Conservation (phyloP, 2,113 vertebrate species). For the Xiphias gladius region DNA sequence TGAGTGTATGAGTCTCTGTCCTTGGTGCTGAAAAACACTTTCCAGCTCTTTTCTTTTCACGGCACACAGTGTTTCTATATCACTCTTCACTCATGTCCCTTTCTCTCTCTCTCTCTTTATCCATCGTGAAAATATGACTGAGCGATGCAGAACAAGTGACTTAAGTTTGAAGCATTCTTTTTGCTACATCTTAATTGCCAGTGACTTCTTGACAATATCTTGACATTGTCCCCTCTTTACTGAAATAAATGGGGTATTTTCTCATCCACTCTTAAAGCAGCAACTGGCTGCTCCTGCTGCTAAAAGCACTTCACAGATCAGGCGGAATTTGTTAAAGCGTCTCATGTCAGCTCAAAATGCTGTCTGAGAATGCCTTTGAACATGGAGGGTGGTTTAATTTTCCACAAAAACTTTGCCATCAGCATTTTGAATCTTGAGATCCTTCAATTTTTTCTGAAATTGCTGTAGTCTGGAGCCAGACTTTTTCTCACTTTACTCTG, state of each 20-base stretch:
- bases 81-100: not conserved
- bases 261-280: not conserved
- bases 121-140: not conserved
- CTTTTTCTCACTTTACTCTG: not conserved
- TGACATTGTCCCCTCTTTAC: not conserved
- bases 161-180: not conserved
- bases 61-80: not conserved
- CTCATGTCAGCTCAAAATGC: conserved; percentile 37
- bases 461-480: conserved; percentile 8
- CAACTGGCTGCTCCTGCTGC: conserved; percentile 16
- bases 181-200: not conserved
- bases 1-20: conserved; percentile 52
- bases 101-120: not conserved
- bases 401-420: conserved; percentile 40
- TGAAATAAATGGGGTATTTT: not conserved
- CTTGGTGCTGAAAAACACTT: conserved; percentile 71
- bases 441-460: conserved; percentile 40
- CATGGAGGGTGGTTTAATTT: conserved; percentile 23
- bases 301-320: conserved; percentile 43
- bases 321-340: conserved; percentile 42
- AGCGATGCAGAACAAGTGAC: not conserved
- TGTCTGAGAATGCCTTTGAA: conserved; percentile 41
- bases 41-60: not conserved
- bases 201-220: conserved; percentile 1
- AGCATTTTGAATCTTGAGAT: conserved; percentile 51